Evolutionary conservation across 2,888 invertebrate genomes (phyloP).

Genomic region (Pyrgus malvae): DNA sequence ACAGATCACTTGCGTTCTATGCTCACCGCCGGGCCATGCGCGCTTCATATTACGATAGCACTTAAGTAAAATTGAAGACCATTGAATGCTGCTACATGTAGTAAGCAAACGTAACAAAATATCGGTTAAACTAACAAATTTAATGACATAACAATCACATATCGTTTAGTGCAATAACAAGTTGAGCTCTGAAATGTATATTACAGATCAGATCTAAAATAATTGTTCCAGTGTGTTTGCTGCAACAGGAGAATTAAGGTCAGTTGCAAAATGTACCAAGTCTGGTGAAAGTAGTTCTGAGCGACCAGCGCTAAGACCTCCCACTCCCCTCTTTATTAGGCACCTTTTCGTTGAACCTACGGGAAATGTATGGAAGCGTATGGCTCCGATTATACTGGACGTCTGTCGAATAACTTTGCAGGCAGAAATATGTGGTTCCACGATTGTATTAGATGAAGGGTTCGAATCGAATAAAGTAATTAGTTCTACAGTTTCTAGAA

Average conservation of each 20-base stretch:
- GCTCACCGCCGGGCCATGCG: too few species aligned
- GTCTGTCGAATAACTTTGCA: constrained; percentile 22
- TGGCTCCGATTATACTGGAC: constrained; percentile 13
- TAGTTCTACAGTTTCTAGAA: constrained; percentile 5
- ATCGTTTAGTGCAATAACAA: constrained; percentile 11
- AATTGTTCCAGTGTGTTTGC: constrained; percentile 44
- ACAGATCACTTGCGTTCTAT: too few species aligned
- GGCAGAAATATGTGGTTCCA: constrained; percentile 25
- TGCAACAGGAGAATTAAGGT: constrained; percentile 43
- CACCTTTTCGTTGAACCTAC: neutral
- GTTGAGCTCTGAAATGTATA: constrained; percentile 11
- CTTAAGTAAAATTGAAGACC: too few species aligned
- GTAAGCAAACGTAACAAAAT: too few species aligned
- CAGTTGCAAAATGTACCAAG: constrained; percentile 45
- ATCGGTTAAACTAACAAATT: constrained; percentile 9
- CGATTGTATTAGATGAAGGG: constrained; percentile 30
- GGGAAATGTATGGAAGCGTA: neutral
- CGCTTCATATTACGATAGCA: too few species aligned
- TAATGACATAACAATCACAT: constrained; percentile 22
- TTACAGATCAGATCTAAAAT: constrained; percentile 43
- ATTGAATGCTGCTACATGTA: too few species aligned
- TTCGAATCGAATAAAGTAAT: constrained; percentile 16
- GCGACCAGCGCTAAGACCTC: constrained; percentile 33
- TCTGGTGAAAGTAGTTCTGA: constrained; percentile 44
- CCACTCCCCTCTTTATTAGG: constrained; percentile 20